Percentiles rank a stretch among this genome's conserved stretches.
Conservation (phyloP, 2,113 vertebrate genomes). For the Peromyscus polionotus region DNA sequence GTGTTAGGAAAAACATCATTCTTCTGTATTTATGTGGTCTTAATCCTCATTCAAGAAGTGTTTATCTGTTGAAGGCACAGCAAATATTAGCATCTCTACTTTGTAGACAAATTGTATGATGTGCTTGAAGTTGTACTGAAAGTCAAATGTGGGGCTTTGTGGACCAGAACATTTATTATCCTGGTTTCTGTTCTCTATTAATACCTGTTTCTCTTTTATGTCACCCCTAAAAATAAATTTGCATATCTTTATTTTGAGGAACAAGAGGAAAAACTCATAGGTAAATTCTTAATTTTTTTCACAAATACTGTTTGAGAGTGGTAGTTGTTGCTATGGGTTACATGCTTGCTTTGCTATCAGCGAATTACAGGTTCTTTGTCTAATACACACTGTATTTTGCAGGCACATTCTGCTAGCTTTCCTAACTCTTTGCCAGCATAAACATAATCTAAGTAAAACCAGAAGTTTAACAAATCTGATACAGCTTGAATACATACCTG, state of each 20-base stretch:
- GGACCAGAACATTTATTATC: neutral
- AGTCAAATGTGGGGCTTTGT: neutral
- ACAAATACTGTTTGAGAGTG: slow-evolving; percentile 25
- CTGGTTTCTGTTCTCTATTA: neutral
- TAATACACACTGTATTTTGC: neutral
- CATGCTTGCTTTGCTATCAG: slow-evolving; percentile 32
- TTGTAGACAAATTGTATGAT: slow-evolving; percentile 47
- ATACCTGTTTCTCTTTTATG: slow-evolving; percentile 23
- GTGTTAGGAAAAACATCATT: slow-evolving; percentile 55
- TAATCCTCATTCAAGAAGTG: slow-evolving; percentile 45
- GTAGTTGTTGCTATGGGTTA: slow-evolving; percentile 59
- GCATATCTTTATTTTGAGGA: slow-evolving; percentile 41
- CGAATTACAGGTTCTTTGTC: slow-evolving; percentile 8
- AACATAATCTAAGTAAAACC: slow-evolving; percentile 8
- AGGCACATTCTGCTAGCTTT: neutral
- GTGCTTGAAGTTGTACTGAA: slow-evolving; percentile 11
- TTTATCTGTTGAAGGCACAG: slow-evolving; percentile 38
- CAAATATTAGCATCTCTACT: slow-evolving; percentile 65
- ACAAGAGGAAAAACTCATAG: neutral
- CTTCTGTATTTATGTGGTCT: neutral
- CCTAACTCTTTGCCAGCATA: slow-evolving; percentile 44
- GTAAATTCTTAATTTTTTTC: slow-evolving; percentile 48
- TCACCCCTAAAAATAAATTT: neutral
- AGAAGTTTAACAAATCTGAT: slow-evolving; percentile 9
- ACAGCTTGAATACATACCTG: neutral